A percentile compares a stretch with the other conserved stretches of the same genome.
These are phyloP conservation scores for Sycophila sp. DNA, from an alignment of 1,140 invertebrate genomes.

Conservation along the genomic window DNA sequence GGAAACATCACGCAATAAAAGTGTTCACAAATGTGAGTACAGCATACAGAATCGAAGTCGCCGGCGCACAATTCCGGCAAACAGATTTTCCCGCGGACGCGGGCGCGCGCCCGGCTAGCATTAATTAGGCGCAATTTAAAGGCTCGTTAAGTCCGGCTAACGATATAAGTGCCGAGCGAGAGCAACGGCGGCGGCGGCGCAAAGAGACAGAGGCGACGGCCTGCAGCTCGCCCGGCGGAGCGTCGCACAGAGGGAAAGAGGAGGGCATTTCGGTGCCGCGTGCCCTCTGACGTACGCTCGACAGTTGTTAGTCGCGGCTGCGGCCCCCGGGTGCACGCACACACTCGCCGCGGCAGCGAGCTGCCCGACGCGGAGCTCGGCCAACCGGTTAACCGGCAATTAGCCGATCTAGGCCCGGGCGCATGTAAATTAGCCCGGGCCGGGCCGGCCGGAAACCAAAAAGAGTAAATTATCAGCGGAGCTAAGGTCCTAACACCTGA, in stretches of 20 bases:
- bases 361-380: slow-evolving; percentile 41
- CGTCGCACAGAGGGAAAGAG: neutral
- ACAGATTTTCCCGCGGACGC: slow-evolving; percentile 18
- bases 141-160: slow-evolving; percentile 35
- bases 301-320: slow-evolving; percentile 36
- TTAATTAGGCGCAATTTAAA: slow-evolving; percentile 36
- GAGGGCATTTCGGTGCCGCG: neutral
- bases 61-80: slow-evolving; percentile 8
- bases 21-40: too few species aligned
- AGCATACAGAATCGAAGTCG: neutral
- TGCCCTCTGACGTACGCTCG: slow-evolving; percentile 13
- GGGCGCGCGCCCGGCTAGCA: slow-evolving; percentile 9
- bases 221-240: neutral
- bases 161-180: slow-evolving; percentile 19
- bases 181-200: too few species aligned
- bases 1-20: too few species aligned
- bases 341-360: neutral
- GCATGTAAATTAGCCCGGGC: slow-evolving; percentile 59
- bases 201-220: neutral
- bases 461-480: slow-evolving; percentile 58
- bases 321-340: neutral
- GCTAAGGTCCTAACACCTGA: slow-evolving; percentile 16
- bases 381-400: slow-evolving; percentile 67
- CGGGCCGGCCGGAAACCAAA: slow-evolving; percentile 56
- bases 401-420: slow-evolving; percentile 58